Conservation (phyloP, 2,797 vertebrate species). For the Typhlichthys eigenmanni region DNA sequence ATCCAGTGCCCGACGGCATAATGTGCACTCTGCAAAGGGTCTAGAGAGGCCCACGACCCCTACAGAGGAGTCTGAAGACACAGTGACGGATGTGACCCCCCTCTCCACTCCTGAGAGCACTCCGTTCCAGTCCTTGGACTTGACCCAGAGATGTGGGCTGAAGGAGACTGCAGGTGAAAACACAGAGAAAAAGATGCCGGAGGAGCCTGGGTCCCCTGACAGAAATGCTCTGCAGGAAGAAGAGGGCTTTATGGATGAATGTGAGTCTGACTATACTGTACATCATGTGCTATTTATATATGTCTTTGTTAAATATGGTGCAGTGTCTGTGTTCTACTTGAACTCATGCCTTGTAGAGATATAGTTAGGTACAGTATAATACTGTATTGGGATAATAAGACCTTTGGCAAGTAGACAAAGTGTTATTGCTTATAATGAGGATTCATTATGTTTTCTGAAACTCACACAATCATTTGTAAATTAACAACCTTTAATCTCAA, state of each 20-base stretch:
- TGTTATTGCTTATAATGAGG: not conserved
- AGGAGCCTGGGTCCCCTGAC: slow-evolving; percentile 44
- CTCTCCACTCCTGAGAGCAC: slow-evolving; percentile 87
- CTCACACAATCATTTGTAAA: not conserved
- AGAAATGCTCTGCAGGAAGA: slow-evolving; percentile 22
- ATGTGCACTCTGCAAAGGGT: slow-evolving; percentile 23
- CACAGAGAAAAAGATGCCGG: not conserved
- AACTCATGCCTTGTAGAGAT: not conserved
- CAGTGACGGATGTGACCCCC: slow-evolving; percentile 88
- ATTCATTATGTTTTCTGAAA: not conserved
- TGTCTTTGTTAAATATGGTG: not conserved
- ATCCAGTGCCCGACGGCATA: slow-evolving; percentile 18
- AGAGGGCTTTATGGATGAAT: slow-evolving; percentile 42
- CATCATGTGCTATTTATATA: not conserved
- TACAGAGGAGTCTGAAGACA: slow-evolving; percentile 82
- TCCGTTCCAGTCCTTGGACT: slow-evolving; percentile 81
- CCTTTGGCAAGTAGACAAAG: not conserved
- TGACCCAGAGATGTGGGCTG: slow-evolving; percentile 65
- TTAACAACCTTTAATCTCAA: too few relatives aligned
- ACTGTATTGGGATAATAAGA: not conserved
- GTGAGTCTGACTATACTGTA: slow-evolving; percentile 44
- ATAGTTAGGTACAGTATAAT: not conserved
- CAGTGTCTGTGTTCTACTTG: not conserved
- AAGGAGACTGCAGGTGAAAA: slow-evolving; percentile 24
- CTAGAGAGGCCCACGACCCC: slow-evolving; percentile 44